A percentile compares a stretch with the other conserved stretches of the same genome.
These are phyloP conservation scores for Amblyjoppa fuscipennis DNA, from an alignment of 2,888 invertebrate species.

Conservation along the genomic window DNA sequence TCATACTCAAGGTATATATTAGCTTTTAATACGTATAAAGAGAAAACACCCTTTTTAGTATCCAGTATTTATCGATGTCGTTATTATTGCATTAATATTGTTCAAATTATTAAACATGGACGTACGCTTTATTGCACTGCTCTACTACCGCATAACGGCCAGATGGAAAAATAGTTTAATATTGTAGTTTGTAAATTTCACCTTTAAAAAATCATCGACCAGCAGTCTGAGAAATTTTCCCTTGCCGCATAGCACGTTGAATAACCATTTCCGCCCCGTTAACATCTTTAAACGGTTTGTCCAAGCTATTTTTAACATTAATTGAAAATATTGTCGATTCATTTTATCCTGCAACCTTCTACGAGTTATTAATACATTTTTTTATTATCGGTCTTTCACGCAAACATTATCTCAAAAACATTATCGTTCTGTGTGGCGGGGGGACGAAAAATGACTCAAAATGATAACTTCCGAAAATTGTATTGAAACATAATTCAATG, in stretches of 20 bases:
- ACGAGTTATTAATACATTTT: no score
- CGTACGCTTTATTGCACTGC: slow-evolving; percentile 35
- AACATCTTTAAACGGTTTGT: neutral
- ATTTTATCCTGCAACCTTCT: neutral
- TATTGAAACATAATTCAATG: neutral
- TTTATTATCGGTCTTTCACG: neutral
- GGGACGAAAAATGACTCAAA: neutral
- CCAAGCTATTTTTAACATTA: neutral
- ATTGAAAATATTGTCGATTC: neutral
- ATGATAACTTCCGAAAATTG: neutral
- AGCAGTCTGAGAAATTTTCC: neutral
- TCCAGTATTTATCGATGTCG: slow-evolving; percentile 44
- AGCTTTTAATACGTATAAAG: slow-evolving; percentile 38
- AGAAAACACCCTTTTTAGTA: slow-evolving; percentile 42
- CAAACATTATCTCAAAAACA: neutral
- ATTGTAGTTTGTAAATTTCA: neutral
- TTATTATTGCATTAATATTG: slow-evolving; percentile 26
- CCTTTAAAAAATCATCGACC: neutral
- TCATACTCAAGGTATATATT: slow-evolving; percentile 87
- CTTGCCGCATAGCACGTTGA: neutral
- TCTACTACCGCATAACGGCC: neutral
- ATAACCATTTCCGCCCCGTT: neutral
- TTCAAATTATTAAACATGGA: slow-evolving; percentile 40
- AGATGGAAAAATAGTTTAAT: neutral
- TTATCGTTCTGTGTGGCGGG: neutral